Evolutionary conservation across 2,888 invertebrate genomes (phyloP).

Genomic region (Acleris sparsana): DNA sequence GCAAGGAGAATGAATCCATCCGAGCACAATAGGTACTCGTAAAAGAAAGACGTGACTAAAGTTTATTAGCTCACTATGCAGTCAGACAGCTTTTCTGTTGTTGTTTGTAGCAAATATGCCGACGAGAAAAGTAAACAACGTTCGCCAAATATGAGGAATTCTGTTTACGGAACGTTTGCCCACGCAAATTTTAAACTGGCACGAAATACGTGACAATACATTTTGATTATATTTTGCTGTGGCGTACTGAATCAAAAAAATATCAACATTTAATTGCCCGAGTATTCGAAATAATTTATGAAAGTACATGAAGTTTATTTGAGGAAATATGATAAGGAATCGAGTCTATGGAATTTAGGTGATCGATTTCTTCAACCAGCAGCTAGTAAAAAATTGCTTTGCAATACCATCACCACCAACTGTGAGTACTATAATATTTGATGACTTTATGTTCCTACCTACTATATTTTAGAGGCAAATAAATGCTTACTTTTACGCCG

Average conservation of each 20-base stretch:
- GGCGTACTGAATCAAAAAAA: background rate
- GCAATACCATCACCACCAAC: no score
- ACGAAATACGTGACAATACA: constrained; percentile 1
- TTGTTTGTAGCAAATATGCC: constrained; percentile 12
- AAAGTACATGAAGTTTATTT: no score
- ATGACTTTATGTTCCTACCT: no score
- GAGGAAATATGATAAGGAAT: no score
- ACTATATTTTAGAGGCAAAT: no score
- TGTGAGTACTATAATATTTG: no score
- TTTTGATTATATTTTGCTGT: background rate
- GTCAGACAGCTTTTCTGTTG: constrained; percentile 6
- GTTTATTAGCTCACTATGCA: constrained; percentile 13
- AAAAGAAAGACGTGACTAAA: constrained; percentile 34
- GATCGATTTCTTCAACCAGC: no score
- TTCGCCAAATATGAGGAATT: background rate
- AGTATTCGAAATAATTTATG: background rate
- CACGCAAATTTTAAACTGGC: background rate
- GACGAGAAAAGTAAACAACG: background rate
- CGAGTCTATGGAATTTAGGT: no score
- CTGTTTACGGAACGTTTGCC: background rate
- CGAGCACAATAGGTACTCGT: constrained; percentile 16
- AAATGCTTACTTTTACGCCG: no score
- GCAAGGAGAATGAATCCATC: constrained; percentile 9
- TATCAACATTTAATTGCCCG: background rate
- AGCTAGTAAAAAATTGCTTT: no score